Conservation (phyloP, 2,888 invertebrate species). For the Syrista parreyssii region DNA sequence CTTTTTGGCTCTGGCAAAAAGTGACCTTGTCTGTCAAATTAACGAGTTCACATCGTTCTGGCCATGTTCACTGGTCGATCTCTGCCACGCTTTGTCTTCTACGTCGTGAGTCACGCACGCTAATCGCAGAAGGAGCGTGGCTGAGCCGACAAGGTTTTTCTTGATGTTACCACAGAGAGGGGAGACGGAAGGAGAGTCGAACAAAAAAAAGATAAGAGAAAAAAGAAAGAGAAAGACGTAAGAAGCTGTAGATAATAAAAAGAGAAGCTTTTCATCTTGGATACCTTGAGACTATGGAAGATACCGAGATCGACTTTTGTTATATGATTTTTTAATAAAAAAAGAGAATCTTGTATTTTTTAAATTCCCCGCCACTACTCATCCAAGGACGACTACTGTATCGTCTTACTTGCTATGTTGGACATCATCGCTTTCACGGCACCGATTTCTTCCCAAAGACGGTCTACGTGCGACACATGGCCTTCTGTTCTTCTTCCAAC, state of each 20-base stretch:
- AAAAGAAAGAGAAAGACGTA: background rate
- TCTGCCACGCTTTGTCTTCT: background rate
- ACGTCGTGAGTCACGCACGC: background rate
- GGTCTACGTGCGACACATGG: slow-evolving; percentile 16
- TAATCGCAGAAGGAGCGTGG: slow-evolving; percentile 1
- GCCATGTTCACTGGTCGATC: background rate
- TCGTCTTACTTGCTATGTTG: slow-evolving; percentile 29
- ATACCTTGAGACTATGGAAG: background rate
- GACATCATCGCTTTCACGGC: slow-evolving; percentile 36
- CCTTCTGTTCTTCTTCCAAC: slow-evolving; percentile 6
- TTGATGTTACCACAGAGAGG: background rate
- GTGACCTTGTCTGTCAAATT: slow-evolving; percentile 18
- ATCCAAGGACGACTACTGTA: background rate
- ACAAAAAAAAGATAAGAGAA: background rate
- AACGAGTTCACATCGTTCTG: slow-evolving; percentile 9
- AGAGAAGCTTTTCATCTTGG: background rate
- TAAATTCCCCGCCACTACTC: background rate
- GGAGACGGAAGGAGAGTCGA: background rate
- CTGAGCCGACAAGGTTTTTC: background rate
- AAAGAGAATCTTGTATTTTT: background rate
- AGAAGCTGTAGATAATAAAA: background rate
- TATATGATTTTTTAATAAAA: background rate
- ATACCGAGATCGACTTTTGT: background rate
- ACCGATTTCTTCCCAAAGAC: slow-evolving; percentile 36
- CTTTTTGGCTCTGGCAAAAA: slow-evolving; percentile 4